A percentile compares a stretch with the other conserved stretches of the same genome.
phyloP scores from a whole-genome alignment of 2,797 vertebrate species.

The Astyanax mexicanus region DNA sequence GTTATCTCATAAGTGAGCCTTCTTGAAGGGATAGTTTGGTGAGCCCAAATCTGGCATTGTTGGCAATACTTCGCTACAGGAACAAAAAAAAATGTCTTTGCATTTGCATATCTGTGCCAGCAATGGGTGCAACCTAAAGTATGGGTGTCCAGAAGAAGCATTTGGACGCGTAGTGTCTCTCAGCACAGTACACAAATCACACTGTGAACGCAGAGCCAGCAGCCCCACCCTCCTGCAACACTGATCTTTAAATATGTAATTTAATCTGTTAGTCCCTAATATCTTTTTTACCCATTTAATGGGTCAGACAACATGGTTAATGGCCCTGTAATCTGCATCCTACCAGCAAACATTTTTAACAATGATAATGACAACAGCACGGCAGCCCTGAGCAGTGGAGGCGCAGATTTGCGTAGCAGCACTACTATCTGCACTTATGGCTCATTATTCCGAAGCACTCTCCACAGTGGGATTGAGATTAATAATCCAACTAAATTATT shows the following conservation, averaged over 20 bases:
- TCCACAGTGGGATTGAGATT: slow-evolving; percentile 6
- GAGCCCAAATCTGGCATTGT: no score
- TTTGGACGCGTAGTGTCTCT: no score
- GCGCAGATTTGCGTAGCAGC: neutral
- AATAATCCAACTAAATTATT: slow-evolving; percentile 2
- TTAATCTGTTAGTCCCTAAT: slow-evolving; percentile 75
- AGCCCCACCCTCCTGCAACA: neutral
- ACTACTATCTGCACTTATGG: neutral
- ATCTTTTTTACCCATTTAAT: slow-evolving; percentile 77
- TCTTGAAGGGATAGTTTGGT: no score
- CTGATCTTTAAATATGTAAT: slow-evolving; percentile 64
- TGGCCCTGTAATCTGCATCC: slow-evolving; percentile 71
- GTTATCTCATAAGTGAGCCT: no score
- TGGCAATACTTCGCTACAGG: no score
- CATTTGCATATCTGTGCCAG: no score
- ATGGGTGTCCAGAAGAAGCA: no score
- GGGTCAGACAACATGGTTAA: slow-evolving; percentile 67
- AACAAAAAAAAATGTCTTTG: no score
- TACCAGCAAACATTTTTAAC: slow-evolving; percentile 64
- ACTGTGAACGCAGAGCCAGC: neutral
- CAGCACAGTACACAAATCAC: neutral
- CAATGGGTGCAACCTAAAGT: no score
- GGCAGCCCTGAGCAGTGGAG: neutral
- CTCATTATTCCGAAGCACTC: slow-evolving; percentile 5
- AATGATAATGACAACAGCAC: slow-evolving; percentile 38